phyloP scores from a whole-genome alignment of 2,113 vertebrate species.

The Egretta garzetta region DNA sequence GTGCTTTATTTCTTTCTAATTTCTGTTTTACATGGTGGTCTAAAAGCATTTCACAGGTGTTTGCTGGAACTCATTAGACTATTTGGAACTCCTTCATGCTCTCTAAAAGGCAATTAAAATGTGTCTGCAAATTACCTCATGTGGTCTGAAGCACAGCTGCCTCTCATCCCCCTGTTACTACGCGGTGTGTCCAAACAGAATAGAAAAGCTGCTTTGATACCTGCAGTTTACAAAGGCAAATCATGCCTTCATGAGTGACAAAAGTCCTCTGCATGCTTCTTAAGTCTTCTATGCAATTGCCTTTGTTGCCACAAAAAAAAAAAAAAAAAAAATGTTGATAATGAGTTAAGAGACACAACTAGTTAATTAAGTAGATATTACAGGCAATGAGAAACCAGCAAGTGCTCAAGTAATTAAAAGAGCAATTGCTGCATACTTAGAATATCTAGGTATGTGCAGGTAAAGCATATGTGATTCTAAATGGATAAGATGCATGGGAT shows the following conservation, averaged over 20 bases:
- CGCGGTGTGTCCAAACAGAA: constrained; percentile 70
- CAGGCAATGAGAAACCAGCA: background rate
- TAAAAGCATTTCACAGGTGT: constrained; percentile 86
- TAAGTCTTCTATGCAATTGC: constrained; percentile 46
- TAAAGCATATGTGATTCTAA: background rate
- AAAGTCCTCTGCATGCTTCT: constrained; percentile 49
- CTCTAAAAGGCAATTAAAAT: constrained; percentile 87
- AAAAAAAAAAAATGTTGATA: constrained; percentile 2
- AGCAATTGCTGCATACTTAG: background rate
- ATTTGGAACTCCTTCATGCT: constrained; percentile 84
- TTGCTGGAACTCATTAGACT: constrained; percentile 84
- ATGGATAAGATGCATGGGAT: background rate
- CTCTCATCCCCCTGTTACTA: constrained; percentile 75
- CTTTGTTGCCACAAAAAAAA: constrained; percentile 39
- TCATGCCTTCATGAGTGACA: constrained; percentile 60
- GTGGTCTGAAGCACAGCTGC: constrained; percentile 81
- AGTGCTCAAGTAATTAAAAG: constrained; percentile 26
- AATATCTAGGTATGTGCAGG: background rate
- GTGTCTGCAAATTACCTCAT: constrained; percentile 83
- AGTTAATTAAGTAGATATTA: constrained; percentile 50
- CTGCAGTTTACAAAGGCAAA: constrained; percentile 75
- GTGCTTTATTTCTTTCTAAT: constrained; percentile 72
- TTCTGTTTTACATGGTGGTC: constrained; percentile 78
- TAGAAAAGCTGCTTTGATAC: constrained; percentile 75
- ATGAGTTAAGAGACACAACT: constrained; percentile 34